These are phyloP conservation scores for Campopleginae sp. DNA, from an alignment of 2,888 invertebrate genomes.

Conservation along the genomic window DNA sequence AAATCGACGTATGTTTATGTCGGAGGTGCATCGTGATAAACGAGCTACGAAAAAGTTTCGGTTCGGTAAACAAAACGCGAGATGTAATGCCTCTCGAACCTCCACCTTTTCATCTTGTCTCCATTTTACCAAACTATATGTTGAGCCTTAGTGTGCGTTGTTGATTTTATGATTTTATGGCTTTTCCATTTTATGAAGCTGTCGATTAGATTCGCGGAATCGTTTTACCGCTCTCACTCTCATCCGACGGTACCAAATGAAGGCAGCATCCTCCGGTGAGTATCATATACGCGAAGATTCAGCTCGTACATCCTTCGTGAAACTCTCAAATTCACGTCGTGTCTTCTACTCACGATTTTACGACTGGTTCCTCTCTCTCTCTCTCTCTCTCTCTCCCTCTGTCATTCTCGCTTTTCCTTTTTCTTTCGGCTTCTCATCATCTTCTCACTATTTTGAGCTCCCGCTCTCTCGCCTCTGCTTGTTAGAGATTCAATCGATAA, in stretches of 20 bases:
- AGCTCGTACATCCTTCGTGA: slow-evolving; percentile 56
- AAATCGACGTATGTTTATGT: background rate
- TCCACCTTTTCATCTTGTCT: background rate
- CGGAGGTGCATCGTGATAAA: slow-evolving; percentile 56
- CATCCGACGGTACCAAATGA: slow-evolving; percentile 46
- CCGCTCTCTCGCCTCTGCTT: slow-evolving; percentile 7
- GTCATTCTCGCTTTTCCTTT: background rate
- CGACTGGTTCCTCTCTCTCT: slow-evolving; percentile 43
- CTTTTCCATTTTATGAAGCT: slow-evolving; percentile 82
- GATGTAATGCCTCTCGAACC: background rate
- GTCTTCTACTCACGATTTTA: slow-evolving; percentile 50
- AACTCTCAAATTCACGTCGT: slow-evolving; percentile 54
- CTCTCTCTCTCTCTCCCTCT: background rate
- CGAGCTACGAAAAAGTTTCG: slow-evolving; percentile 56
- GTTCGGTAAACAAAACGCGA: slow-evolving; percentile 21
- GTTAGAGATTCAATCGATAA: slow-evolving; percentile 71
- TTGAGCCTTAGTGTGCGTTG: slow-evolving; percentile 65
- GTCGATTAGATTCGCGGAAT: slow-evolving; percentile 83
- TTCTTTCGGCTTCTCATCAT: slow-evolving; percentile 14
- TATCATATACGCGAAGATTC: slow-evolving; percentile 30
- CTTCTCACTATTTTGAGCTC: background rate
- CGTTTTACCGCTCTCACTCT: slow-evolving; percentile 73
- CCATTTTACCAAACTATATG: slow-evolving; percentile 3
- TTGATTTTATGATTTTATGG: slow-evolving; percentile 83
- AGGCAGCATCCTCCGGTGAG: slow-evolving; percentile 18